Base-by-base conservation (phyloP, 2,797 vertebrate genomes). In the Danionella dracula region DNA sequence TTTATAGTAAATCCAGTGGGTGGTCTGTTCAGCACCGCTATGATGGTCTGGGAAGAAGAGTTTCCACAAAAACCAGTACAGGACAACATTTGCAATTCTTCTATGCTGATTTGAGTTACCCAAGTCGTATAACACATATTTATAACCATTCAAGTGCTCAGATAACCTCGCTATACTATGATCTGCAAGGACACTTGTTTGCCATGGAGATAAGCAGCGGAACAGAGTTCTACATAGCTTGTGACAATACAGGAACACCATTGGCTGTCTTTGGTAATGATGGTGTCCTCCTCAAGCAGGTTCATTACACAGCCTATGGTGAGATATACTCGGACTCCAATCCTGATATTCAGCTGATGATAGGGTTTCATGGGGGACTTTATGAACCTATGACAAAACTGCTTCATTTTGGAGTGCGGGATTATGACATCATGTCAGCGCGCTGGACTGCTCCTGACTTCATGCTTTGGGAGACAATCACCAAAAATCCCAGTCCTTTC, bases 131-230 rank as follows among this genome's bases (percentile, higher is more conserved):
- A 69, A 99, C 97, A 0, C 97, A 99, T 0, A 91, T 99, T 0
- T 99, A 99, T 79, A 99, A 99, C 81, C 97, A 99, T 76, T 97
- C 96, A 0, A 97, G 93, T 69, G 96, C 95, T 8, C 95, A 98
- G 84, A 99, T 99, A 76, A 99, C 96, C 1, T 98, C 96, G 4
- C 88, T 99, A 23, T 99, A 99, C 79, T 99, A 99, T 4, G 96
- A 99, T 76, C 90, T 99, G 48, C 96, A 99, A 73, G 97, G 96
- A 12, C 97, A 99, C 63, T 89, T 99, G 69, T 99, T 99, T 49
- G 95, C 97, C 16, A 98, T 99, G 96, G 97, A 99, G 80, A 94
- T 97, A 74, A 99, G 96, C 84, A 98, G 92, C 0, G 95, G 97
- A 4, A 93, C 97, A 1, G 97, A 99, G 82, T 99, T 96, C 84